Conservation (phyloP, 1,140 invertebrate genomes). For the Drosophila insularis region DNA sequence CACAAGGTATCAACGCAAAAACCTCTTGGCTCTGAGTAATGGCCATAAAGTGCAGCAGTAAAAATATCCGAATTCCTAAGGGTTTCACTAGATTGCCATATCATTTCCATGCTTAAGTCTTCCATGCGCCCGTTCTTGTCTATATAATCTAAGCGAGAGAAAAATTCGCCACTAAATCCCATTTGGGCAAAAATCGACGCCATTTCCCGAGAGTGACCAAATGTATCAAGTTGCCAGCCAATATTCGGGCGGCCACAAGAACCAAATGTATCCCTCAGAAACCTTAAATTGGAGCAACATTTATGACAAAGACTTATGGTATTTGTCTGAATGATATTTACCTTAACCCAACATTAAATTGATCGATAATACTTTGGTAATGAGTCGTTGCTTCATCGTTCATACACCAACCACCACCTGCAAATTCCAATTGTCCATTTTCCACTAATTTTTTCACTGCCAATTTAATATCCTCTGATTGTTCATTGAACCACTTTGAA, state of each 20-base stretch:
- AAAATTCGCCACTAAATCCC: constrained; percentile 94
- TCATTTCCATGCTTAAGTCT: constrained; percentile 83
- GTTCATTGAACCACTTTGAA: constrained; percentile 94
- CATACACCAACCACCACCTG: constrained; percentile 94
- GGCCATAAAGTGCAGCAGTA: constrained; percentile 88
- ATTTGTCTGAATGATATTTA: constrained; percentile 70
- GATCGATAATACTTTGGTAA: constrained; percentile 97
- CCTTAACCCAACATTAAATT: constrained; percentile 92
- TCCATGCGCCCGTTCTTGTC: constrained; percentile 90
- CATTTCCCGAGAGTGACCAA: constrained; percentile 94
- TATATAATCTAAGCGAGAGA: constrained; percentile 94
- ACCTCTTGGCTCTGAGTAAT: constrained; percentile 91
- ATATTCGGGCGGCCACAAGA: constrained; percentile 90
- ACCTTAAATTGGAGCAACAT: constrained; percentile 6
- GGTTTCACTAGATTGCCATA: constrained; percentile 85
- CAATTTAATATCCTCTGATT: constrained; percentile 85
- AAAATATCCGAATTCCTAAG: constrained; percentile 87
- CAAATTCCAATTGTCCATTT: constrained; percentile 93
- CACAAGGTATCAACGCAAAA: constrained; percentile 96
- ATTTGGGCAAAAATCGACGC: constrained; percentile 92
- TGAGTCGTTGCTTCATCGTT: constrained; percentile 96
- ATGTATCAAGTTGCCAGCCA: constrained; percentile 97
- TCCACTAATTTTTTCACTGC: constrained; percentile 86
- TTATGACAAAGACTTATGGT: too few species aligned
- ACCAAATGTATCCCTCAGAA: constrained; percentile 92